Evolutionary conservation across 2,113 vertebrate species (phyloP), one percentile per base, ranked within the genome.

Genomic region (Anoplopoma fimbria): DNA sequence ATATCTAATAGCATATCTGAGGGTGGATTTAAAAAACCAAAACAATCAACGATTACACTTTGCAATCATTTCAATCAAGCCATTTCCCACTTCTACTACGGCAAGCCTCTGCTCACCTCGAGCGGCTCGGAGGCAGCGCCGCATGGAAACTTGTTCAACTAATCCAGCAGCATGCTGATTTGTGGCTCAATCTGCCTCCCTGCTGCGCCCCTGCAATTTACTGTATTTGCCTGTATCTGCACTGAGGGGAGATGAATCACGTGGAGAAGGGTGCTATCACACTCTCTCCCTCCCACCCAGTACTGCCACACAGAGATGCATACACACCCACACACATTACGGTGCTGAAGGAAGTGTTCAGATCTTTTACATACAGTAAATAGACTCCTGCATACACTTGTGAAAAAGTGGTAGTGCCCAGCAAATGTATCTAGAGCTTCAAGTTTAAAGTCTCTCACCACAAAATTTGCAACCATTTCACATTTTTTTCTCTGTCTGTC

Each of bases 121-220:
- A 83, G 86, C 76, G 6, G 27, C 79, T 33, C 0, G 36, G 62
- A 47, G 53, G 77, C 82, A 38, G 65, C 17, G 12, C 75, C 8
- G 74, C 51, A 75, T 64, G 75, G 76, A 90, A 88, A 87, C 72
- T 78, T 85, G 84, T 85, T 84, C 63, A 63, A 25, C 83, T 89
- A 82, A 89, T 87, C 80, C 89, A 36, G 73, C 80, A 71, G 63
- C 86, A 71, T 4, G 86, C 88, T 76, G 87, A 82, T 90, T 87
- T 74, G 80, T n/a, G 71, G 79, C 83, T 87, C 77, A 67, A 62
- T 82, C 82, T 70, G 78, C 81, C 61, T 49, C 6, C 79, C 82
- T 4, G 60, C 80, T 79, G 88, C 1, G 69, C 6, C 58, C 36
- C 79, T 55, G 60, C 85, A 79, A 79, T 91, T 80, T 79, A 47